A percentile compares a stretch with the other conserved stretches of the same genome.
Evolutionary conservation across 2,888 invertebrate genomes (phyloP).

Genomic region (Trissolcus brochymenae): DNA sequence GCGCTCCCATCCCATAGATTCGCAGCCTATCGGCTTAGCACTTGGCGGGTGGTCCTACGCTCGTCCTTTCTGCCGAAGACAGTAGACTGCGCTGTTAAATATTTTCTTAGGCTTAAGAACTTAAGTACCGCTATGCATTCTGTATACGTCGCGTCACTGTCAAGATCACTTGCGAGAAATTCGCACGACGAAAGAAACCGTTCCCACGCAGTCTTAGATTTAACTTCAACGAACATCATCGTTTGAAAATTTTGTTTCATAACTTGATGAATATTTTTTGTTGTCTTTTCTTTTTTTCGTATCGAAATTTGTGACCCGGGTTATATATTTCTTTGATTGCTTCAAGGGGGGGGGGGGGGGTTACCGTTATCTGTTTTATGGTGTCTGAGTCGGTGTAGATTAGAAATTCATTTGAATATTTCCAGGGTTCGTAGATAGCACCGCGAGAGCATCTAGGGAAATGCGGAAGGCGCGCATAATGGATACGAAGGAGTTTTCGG

Average conservation of each 20-base stretch:
- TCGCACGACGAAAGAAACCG: slow-evolving; percentile 13
- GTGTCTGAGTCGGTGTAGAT: slow-evolving; percentile 72
- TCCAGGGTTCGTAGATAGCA: slow-evolving; percentile 71
- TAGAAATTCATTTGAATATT: slow-evolving; percentile 79
- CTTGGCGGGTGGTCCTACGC: slow-evolving; percentile 70
- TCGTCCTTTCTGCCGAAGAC: slow-evolving; percentile 50
- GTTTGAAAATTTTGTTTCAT: too few relatives aligned
- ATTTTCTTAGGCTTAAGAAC: slow-evolving; percentile 67
- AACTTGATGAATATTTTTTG: too few relatives aligned
- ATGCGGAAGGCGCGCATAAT: slow-evolving; percentile 59
- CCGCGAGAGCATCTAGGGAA: slow-evolving; percentile 58
- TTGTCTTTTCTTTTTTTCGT: not conserved
- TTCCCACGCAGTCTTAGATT: not conserved
- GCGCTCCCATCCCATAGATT: slow-evolving; percentile 69
- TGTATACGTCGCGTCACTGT: slow-evolving; percentile 50
- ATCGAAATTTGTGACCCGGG: not conserved
- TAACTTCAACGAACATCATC: too few relatives aligned
- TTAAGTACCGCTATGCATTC: slow-evolving; percentile 58
- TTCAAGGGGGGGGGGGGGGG: slow-evolving; percentile 2
- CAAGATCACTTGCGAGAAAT: slow-evolving; percentile 48
- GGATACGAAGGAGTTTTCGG: slow-evolving; percentile 53
- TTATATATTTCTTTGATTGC: slow-evolving; percentile 17
- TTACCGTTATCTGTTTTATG: slow-evolving; percentile 54
- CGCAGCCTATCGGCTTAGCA: slow-evolving; percentile 74
- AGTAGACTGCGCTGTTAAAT: slow-evolving; percentile 63